phyloP scores from a whole-genome alignment of 2,797 vertebrate genomes.

The Malacoctenus gilli region DNA sequence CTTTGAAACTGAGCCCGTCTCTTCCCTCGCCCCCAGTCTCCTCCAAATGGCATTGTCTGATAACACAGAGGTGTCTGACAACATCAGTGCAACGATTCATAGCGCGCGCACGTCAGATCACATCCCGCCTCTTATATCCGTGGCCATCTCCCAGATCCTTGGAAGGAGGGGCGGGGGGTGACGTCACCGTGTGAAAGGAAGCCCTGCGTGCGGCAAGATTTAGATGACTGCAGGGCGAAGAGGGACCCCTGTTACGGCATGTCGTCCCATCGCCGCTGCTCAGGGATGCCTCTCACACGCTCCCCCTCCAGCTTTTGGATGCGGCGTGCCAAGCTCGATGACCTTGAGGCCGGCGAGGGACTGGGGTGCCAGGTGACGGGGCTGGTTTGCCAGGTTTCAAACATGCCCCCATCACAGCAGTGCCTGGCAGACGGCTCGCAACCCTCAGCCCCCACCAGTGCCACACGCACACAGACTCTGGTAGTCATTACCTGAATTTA shows the following conservation, averaged over 20 bases:
- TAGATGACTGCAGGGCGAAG: slow-evolving; percentile 52
- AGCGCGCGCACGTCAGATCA: slow-evolving; percentile 10
- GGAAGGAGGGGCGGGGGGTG: slow-evolving; percentile 10
- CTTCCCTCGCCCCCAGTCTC: neutral
- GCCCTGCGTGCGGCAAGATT: slow-evolving; percentile 33
- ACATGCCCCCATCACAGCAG: slow-evolving; percentile 63
- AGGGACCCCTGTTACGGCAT: slow-evolving; percentile 53
- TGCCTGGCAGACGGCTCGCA: slow-evolving; percentile 43
- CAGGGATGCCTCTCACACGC: slow-evolving; percentile 59
- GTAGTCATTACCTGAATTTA: slow-evolving; percentile 59
- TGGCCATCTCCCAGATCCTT: slow-evolving; percentile 1
- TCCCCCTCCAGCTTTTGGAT: slow-evolving; percentile 49
- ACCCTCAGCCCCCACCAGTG: slow-evolving; percentile 28
- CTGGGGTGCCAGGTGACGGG: slow-evolving; percentile 68
- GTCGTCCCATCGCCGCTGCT: slow-evolving; percentile 53
- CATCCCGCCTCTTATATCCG: slow-evolving; percentile 29
- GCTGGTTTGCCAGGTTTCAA: slow-evolving; percentile 65
- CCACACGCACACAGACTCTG: slow-evolving; percentile 18
- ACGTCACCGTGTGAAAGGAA: slow-evolving; percentile 33
- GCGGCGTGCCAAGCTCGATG: slow-evolving; percentile 49
- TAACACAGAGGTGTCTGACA: slow-evolving; percentile 27
- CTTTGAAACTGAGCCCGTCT: slow-evolving; percentile 31
- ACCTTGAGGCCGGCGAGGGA: slow-evolving; percentile 64
- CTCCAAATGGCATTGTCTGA: slow-evolving; percentile 27
- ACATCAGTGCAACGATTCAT: slow-evolving; percentile 25